Conservation (phyloP, 37 sponge, comb jelly and placozoan genomes). For the Eunapius fragilis region DNA sequence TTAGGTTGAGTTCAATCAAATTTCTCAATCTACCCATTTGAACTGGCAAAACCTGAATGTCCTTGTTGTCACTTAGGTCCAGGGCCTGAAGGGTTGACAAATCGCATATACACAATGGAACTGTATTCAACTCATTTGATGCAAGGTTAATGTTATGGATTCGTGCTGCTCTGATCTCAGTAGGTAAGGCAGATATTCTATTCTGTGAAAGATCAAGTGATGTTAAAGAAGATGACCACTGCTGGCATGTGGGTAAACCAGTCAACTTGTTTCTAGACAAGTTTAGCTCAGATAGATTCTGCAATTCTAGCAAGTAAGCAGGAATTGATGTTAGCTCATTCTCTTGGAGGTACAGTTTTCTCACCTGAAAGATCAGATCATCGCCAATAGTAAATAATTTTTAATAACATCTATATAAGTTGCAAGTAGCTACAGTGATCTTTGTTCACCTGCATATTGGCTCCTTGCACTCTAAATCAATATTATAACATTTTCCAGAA, state of each 20-base stretch:
- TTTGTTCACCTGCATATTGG: too few species aligned
- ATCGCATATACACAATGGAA: constrained; percentile 83
- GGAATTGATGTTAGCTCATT: constrained; percentile 80
- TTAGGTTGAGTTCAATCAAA: constrained; percentile 47
- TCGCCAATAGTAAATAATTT: too few species aligned
- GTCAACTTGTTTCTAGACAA: constrained; percentile 71
- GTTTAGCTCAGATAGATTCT: constrained; percentile 72
- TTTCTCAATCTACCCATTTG: constrained; percentile 79
- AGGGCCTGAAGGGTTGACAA: constrained; percentile 67
- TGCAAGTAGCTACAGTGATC: too few species aligned
- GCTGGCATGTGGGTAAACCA: constrained; percentile 70
- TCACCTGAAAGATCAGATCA: too few species aligned
- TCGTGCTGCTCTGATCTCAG: constrained; percentile 52
- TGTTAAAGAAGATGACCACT: constrained; percentile 77
- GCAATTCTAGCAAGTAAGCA: constrained; percentile 75
- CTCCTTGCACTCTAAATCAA: too few species aligned
- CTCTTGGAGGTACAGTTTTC: constrained; percentile 65
- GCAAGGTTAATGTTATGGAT: constrained; percentile 73
- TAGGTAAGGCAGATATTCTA: constrained; percentile 67
- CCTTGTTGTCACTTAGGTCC: constrained; percentile 72
- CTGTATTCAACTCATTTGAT: constrained; percentile 70
- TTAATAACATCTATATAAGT: too few species aligned
- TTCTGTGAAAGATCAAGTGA: constrained; percentile 81
- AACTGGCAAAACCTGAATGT: constrained; percentile 71
- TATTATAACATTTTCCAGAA: too few species aligned